Base-by-base conservation (phyloP, 2,797 vertebrate species). In the Neosilurus mollespiculum region DNA sequence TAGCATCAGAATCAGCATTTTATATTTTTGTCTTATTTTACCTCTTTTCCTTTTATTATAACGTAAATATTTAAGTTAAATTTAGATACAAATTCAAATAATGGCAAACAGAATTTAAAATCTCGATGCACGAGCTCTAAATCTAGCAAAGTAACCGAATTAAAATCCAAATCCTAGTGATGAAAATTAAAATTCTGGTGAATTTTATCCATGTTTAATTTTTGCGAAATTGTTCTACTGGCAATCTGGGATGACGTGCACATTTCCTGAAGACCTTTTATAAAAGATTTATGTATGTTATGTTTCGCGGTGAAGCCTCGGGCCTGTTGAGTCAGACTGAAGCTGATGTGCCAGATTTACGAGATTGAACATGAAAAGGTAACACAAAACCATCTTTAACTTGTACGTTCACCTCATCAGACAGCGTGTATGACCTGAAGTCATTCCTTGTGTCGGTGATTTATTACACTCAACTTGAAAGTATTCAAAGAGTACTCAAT, bases 281-380 rank as follows among this genome's bases (percentile, higher is more conserved):
- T 43, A 30, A 73, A 73, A 73, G 51, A 54, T 54, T 54, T 18
- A 9, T 30, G 24, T 51, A 9, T 69, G 54, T 77, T 58, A 75
- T 84, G 69, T n/a, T 78, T 58, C 67, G 26, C 61, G n/a, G 49
- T 26, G 43, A 24, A 83, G 56, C 54, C 49, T 49, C 24, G 54
- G 30, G 80, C 53, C 61, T 51, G 53, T 51, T 65, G 56, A 53
- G 66, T 66, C 61, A 62, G 62, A 69, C 62, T 80, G 6, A 15
- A 24, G 15, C 59, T 18, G 72, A 82, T 54, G 70, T 76, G 59
- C 67, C 67, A 62, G n/a, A 51, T 72, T n/a, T 70, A 49, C n/a
- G 37, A 49, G 37, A 2, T 15, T 51, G 49, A 56, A 9, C 71
- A 15, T 51, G 4, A 34, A 43, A 2, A 37, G 62, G 53, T 30